Evolutionary conservation across 2,797 vertebrate genomes (phyloP).

Genomic region (Merluccius polli): DNA sequence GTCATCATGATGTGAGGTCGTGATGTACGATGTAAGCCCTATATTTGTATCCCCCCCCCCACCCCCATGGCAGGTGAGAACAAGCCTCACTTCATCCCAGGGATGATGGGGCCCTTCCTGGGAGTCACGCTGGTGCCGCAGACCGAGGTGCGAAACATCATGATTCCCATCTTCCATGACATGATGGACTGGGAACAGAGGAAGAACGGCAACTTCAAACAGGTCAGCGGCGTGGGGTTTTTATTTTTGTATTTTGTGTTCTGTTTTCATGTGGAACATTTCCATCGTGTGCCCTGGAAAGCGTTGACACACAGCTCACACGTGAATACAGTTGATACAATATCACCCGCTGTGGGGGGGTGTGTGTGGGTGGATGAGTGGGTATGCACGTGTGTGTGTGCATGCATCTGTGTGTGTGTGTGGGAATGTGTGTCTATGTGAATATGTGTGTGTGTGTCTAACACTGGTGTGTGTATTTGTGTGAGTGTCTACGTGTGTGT

Average conservation of each 20-base stretch:
- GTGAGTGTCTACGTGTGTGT: neutral
- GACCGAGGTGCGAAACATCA: slow-evolving; percentile 92
- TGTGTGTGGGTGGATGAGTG: neutral
- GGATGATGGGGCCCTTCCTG: slow-evolving; percentile 97
- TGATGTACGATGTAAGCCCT: too few relatives aligned
- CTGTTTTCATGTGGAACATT: neutral
- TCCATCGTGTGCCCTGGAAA: too few relatives aligned
- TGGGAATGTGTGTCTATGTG: neutral
- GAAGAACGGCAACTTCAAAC: slow-evolving; percentile 98
- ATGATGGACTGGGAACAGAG: slow-evolving; percentile 99
- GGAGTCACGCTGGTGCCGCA: slow-evolving; percentile 96
- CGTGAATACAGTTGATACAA: too few relatives aligned
- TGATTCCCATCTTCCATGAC: slow-evolving; percentile 99
- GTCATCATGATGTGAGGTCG: too few relatives aligned
- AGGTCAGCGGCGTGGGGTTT: slow-evolving; percentile 69
- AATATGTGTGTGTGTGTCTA: neutral
- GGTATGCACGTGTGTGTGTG: neutral
- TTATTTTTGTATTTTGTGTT: neutral
- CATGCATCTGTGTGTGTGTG: neutral
- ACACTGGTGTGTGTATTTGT: neutral
- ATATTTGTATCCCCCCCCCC: neutral
- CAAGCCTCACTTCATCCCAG: slow-evolving; percentile 98
- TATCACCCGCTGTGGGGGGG: too few relatives aligned
- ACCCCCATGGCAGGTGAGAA: slow-evolving; percentile 85
- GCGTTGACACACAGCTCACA: neutral